Base-by-base conservation (phyloP, 2,797 vertebrate genomes). In the Danio jaintianensis region DNA sequence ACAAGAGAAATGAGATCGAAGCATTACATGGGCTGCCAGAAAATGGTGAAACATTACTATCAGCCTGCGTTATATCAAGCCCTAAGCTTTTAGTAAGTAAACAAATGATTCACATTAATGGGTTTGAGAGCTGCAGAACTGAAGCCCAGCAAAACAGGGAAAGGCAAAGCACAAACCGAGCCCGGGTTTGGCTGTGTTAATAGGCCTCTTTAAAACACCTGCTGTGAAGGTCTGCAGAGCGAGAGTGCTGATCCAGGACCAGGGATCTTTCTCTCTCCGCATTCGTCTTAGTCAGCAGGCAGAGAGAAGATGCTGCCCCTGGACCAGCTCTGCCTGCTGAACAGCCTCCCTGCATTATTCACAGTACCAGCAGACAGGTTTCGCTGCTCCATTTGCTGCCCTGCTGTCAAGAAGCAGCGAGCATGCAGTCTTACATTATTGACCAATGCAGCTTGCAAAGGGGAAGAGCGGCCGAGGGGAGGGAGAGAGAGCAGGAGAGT, bases 391-490 rank as follows among this genome's bases (percentile, higher is more conserved):
- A 91, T 91, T 93, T 91, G 90, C 92, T 89, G 87, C 87, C 89
- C 80, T 78, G 75, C 82, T 82, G 82, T 85, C 86, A 89, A 89
- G 89, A 90, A 91, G 90, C 88, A 89, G 88, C 89, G 91, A 89
- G 91, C 92, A 91, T 92, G 89, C 89, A 86, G 84, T 91, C 91
- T 92, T 94, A 85, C 92, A 94, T 94, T 93, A 93, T 93, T 91
- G 90, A 94, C 73, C 73, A 18, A 80, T 61, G 80, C 87, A 85
- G 82, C 83, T 85, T 66, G 84, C 86, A 85, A 86, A 62, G 84
- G 56, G 86, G 85, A 90, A 90, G 66, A 74, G 29, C 12, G 16
- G n/a, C 48, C 10, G 53, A 73, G 72, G 72, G 29, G 86, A 84
- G 83, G 84, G 79, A 80, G 10, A 58, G 38, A 64, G 50, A 52